Conservation (phyloP, 2,888 invertebrate genomes). For the Cheilosia urbana region DNA sequence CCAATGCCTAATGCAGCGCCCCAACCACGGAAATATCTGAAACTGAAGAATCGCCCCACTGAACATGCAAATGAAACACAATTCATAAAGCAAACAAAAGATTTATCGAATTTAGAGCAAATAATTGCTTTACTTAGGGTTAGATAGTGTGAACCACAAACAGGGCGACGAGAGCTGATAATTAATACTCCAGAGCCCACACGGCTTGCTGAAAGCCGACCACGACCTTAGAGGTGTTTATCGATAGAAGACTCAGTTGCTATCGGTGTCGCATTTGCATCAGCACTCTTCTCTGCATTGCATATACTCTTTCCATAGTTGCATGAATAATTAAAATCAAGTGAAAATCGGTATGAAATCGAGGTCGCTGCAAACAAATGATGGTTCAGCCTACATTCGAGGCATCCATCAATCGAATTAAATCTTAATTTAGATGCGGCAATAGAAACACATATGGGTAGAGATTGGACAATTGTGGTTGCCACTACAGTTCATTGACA, state of each 20-base stretch:
- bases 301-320: conserved; percentile 10
- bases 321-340: conserved; percentile 60
- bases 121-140: conserved; percentile 64
- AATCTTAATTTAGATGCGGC: conserved; percentile 64
- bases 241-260: background rate
- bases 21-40: background rate
- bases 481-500: conserved; percentile 66
- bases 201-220: conserved; percentile 28
- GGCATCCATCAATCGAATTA: conserved; percentile 52
- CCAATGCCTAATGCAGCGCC: background rate
- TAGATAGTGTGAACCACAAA: conserved; percentile 70
- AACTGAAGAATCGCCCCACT: background rate
- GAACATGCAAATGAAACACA: background rate
- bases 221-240: conserved; percentile 24
- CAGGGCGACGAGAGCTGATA: conserved; percentile 39
- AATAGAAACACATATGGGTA: conserved; percentile 9
- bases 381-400: conserved; percentile 33
- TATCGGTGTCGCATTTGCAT: conserved; percentile 14
- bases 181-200: conserved; percentile 36
- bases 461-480: conserved; percentile 15
- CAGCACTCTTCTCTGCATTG: conserved; percentile 1
- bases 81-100: conserved; percentile 55
- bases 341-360: conserved; percentile 46
- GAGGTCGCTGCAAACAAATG: conserved; percentile 32
- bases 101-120: conserved; percentile 63